Percentiles rank a stretch among this genome's conserved stretches.
These are phyloP conservation scores for Cassiopea xamachana DNA, from an alignment of 30 jellyfish, hydroid and myxozoan genomes.

Conservation along the genomic window DNA sequence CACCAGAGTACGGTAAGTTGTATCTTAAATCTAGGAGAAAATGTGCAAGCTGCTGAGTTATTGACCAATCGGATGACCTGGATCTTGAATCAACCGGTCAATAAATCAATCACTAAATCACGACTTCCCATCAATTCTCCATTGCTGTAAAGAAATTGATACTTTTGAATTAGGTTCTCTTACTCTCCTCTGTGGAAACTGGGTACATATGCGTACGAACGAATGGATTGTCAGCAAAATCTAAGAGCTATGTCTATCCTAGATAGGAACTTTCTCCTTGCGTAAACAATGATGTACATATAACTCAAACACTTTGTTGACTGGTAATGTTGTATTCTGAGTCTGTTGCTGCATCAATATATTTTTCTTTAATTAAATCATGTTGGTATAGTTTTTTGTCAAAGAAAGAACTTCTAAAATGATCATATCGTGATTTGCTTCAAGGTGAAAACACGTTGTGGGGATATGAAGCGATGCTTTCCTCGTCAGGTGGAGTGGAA, in stretches of 20 bases:
- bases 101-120: neutral
- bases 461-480: slow-evolving; percentile 8
- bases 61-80: neutral
- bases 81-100: neutral
- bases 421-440: neutral
- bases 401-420: too few species aligned
- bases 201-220: neutral
- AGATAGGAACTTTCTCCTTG: too few species aligned
- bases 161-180: neutral
- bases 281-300: too few species aligned
- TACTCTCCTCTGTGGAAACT: neutral
- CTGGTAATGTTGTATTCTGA: too few species aligned
- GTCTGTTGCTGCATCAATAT: too few species aligned
- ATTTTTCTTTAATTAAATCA: too few species aligned
- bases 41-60: neutral
- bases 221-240: too few species aligned
- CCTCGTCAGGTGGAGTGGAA: neutral
- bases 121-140: neutral
- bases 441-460: slow-evolving; percentile 11
- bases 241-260: too few species aligned
- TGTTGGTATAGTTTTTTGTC: too few species aligned
- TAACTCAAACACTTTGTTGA: too few species aligned
- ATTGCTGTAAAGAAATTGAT: neutral
- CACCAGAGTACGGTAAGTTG: neutral
- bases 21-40: neutral